Conservation (phyloP, 2,797 vertebrate species). For the Tragelaphus eurycerus region DNA sequence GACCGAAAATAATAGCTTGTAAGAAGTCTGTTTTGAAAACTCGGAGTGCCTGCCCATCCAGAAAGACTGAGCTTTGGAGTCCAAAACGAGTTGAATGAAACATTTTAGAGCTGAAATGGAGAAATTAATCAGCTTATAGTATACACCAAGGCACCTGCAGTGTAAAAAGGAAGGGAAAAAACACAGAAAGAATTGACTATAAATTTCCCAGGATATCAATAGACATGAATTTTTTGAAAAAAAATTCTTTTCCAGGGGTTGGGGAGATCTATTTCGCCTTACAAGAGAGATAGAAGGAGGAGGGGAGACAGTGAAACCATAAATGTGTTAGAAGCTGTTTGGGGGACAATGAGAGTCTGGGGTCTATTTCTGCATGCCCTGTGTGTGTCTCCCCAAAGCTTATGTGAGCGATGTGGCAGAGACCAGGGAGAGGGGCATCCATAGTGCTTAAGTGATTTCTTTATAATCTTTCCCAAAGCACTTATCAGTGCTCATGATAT, state of each 20-base stretch:
- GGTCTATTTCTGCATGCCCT: background rate
- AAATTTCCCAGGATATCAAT: background rate
- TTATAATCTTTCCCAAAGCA: slow-evolving; percentile 70
- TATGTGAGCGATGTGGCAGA: background rate
- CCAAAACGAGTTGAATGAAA: slow-evolving; percentile 35
- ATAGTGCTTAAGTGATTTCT: background rate
- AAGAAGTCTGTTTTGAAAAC: background rate
- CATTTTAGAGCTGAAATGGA: slow-evolving; percentile 50
- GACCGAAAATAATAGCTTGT: slow-evolving; percentile 35
- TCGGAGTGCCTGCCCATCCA: background rate
- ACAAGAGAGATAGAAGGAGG: background rate
- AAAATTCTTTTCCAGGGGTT: background rate
- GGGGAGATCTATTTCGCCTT: background rate
- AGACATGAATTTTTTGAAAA: background rate
- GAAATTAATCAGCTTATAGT: slow-evolving; percentile 28
- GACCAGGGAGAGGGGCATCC: background rate
- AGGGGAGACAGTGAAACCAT: background rate
- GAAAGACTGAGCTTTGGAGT: slow-evolving; percentile 46
- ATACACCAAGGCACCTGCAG: background rate
- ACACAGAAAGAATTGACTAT: background rate
- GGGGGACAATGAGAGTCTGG: background rate
- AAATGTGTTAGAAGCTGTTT: background rate
- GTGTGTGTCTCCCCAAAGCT: background rate
- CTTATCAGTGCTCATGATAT: slow-evolving; percentile 68
- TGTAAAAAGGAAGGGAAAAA: background rate